A percentile compares a stretch with the other conserved stretches of the same genome.
Evolutionary conservation across 2,797 vertebrate species (phyloP).

Genomic region (Champsocephalus esox): DNA sequence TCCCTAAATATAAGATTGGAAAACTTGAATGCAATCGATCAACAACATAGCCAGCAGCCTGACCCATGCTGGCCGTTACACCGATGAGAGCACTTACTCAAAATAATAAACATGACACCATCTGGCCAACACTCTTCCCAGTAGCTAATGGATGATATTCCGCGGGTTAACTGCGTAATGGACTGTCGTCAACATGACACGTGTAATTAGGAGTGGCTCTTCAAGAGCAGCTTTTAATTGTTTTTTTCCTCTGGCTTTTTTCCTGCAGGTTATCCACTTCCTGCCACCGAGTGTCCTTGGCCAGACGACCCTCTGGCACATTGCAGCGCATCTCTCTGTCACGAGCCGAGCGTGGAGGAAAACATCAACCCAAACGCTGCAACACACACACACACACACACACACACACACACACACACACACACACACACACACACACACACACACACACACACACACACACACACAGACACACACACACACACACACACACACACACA

Average conservation of each 20-base stretch:
- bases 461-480: too few relatives aligned
- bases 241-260: constrained; percentile 79
- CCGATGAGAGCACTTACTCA: constrained; percentile 28
- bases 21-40: neutral
- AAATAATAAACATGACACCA: constrained; percentile 52
- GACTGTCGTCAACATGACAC: constrained; percentile 86
- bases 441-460: constrained; percentile 11
- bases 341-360: constrained; percentile 81
- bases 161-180: constrained; percentile 86
- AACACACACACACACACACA: constrained; percentile 17
- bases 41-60: neutral
- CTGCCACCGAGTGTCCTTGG: constrained; percentile 80
- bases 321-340: constrained; percentile 84
- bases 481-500: too few relatives aligned
- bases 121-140: constrained; percentile 67
- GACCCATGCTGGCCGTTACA: neutral
- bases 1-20: neutral
- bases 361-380: constrained; percentile 83
- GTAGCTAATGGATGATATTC: constrained; percentile 85
- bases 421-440: too few relatives aligned
- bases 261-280: constrained; percentile 49
- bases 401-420: too few relatives aligned
- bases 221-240: constrained; percentile 83
- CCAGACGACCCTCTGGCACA: constrained; percentile 72
- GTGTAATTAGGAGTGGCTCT: constrained; percentile 85